Evolutionary conservation across 1,140 invertebrate genomes (phyloP).

Genomic region (Anastatus disparis): DNA sequence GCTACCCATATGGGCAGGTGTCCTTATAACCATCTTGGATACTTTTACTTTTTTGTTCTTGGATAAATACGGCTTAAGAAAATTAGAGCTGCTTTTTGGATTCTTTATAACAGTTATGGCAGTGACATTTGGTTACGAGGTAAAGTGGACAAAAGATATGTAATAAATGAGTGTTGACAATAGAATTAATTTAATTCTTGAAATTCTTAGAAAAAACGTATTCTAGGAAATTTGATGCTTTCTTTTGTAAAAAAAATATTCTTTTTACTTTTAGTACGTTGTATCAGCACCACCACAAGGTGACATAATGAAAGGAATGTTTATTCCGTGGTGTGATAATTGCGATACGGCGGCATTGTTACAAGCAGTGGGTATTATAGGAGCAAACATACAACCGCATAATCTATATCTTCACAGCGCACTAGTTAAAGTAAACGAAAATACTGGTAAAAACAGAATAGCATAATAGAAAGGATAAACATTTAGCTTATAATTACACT

Average conservation of each 20-base stretch:
- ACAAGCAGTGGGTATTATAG: conserved; percentile 88
- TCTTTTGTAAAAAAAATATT: conserved; percentile 10
- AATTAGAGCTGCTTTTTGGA: conserved; percentile 89
- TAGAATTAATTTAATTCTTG: not conserved
- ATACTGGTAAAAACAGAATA: conserved; percentile 7
- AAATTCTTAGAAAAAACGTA: too few species aligned
- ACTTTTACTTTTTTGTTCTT: conserved; percentile 93
- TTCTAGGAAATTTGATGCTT: too few species aligned
- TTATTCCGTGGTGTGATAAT: conserved; percentile 81
- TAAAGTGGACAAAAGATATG: too few species aligned
- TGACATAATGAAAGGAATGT: conserved; percentile 82
- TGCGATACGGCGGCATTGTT: conserved; percentile 78
- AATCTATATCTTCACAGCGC: conserved; percentile 94
- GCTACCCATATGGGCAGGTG: conserved; percentile 87
- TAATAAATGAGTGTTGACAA: not conserved
- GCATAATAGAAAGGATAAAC: conserved; percentile 6
- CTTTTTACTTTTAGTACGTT: conserved; percentile 73
- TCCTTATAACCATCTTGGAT: conserved; percentile 88
- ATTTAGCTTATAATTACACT: not conserved
- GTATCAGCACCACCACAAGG: conserved; percentile 77
- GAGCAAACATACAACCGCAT: conserved; percentile 95
- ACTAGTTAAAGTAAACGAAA: conserved; percentile 82
- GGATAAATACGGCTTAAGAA: conserved; percentile 91
- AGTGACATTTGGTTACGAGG: conserved; percentile 90
- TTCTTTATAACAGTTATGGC: conserved; percentile 88